phyloP scores from a whole-genome alignment of 1,140 invertebrate genomes.

The Drosophila kohkoa region DNA sequence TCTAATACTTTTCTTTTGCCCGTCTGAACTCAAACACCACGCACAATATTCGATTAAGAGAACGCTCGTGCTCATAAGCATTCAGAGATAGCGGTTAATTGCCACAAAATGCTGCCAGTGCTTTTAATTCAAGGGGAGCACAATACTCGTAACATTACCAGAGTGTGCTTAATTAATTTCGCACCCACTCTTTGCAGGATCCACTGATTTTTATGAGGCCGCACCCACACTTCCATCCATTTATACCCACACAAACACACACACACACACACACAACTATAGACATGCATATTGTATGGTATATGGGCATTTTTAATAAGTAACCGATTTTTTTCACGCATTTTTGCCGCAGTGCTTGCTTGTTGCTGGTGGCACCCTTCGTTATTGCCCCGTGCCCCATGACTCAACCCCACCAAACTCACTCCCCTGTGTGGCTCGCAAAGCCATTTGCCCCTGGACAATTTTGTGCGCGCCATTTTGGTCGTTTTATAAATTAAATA shows the following conservation, averaged over 20 bases:
- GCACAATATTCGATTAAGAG: not conserved
- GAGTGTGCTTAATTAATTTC: slow-evolving; percentile 70
- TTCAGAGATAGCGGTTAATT: not conserved
- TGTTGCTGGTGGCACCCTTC: slow-evolving; percentile 16
- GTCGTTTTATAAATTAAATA: slow-evolving; percentile 79
- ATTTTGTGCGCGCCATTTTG: slow-evolving; percentile 61
- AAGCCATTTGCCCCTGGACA: slow-evolving; percentile 37
- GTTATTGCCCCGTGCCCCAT: not conserved
- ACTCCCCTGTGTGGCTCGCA: not conserved
- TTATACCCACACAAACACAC: slow-evolving; percentile 23
- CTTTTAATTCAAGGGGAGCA: not conserved
- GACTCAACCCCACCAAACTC: not conserved
- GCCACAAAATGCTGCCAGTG: slow-evolving; percentile 9
- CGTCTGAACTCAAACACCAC: not conserved
- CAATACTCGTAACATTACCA: slow-evolving; percentile 16
- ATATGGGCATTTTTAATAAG: slow-evolving; percentile 82
- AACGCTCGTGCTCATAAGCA: not conserved
- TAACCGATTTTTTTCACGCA: slow-evolving; percentile 66
- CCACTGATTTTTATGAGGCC: slow-evolving; percentile 71
- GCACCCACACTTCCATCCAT: slow-evolving; percentile 14
- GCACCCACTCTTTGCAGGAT: slow-evolving; percentile 47
- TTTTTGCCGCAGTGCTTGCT: slow-evolving; percentile 19
- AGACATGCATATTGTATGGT: slow-evolving; percentile 67
- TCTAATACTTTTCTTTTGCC: too few species aligned
- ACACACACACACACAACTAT: slow-evolving; percentile 25